Evolutionary conservation across 2,888 invertebrate genomes (phyloP), one percentile per base, ranked within the genome.

Genomic region (Amphipoea lucens): DNA sequence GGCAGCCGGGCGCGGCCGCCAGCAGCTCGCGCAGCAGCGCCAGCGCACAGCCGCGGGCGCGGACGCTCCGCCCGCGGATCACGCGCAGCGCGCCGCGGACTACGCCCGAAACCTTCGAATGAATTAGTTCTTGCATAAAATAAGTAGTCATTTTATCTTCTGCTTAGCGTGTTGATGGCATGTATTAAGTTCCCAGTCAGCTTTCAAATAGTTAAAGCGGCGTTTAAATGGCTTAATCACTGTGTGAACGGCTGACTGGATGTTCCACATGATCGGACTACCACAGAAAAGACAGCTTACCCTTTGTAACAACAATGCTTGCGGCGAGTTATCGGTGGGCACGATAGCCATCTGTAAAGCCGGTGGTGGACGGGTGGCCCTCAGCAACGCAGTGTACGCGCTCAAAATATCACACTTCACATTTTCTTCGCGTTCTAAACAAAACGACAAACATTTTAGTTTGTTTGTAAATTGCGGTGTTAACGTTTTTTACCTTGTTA

Each of bases 391-490:
- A 78, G 99, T 98, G 94, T 99, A 99, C 0, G 99, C 99, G 92
- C 99, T 99, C 93, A 99, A 98, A 85, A 99, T 99, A 93, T 99
- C 99, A 48, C 99, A 99, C 93, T 99, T 99, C 0, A 99, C 99
- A 94, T 99, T 99, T 96, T 99, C 99, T 95, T 99, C 99, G 60
- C 99, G 98, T 95, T 99, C 99, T 98, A 93, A 36, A 79, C 29
- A 54, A 20, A 77, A 14, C 45, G 20, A 51, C 42, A 51, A 68
- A 81, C 12, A 81, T 14, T 4, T 11, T 20, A 74, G 4, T 51
- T 20, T 20, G 3, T 74, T 51, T 1, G 11, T 51, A 51, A 29
- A 69, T 29, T 4, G 48, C 20, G 5, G 14, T 20, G 11, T 29
- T 20, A 0, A 6, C 12, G 4, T 20, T 36, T 29, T n/a, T 48